Evolutionary conservation across 2,113 vertebrate genomes (phyloP).

Genomic region (Poeciliopsis prolifica): DNA sequence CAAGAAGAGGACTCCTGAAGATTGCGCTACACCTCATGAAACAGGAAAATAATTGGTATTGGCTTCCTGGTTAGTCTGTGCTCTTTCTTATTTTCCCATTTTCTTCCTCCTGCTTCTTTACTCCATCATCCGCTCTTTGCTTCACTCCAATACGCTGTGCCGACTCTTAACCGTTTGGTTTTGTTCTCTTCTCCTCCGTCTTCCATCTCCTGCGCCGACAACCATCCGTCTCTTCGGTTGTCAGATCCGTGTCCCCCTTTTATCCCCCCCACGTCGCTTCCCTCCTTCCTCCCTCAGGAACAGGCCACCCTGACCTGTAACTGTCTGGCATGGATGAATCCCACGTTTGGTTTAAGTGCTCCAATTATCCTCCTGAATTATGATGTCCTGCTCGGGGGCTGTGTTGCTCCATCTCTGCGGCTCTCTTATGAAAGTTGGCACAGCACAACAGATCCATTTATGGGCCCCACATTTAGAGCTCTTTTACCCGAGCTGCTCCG

Average conservation of each 20-base stretch:
- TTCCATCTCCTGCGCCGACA: constrained; percentile 11
- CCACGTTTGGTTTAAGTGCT: constrained; percentile 74
- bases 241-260: constrained; percentile 37
- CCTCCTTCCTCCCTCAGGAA: constrained; percentile 56
- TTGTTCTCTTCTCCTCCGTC: constrained; percentile 16
- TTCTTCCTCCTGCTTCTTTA: not conserved
- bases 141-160: constrained; percentile 14
- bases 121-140: not conserved
- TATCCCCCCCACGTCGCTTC: constrained; percentile 40
- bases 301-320: constrained; percentile 76
- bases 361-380: constrained; percentile 81
- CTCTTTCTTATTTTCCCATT: constrained; percentile 35
- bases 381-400: constrained; percentile 62
- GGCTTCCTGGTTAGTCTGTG: constrained; percentile 47
- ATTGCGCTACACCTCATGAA: constrained; percentile 23
- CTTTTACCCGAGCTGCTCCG: constrained; percentile 35
- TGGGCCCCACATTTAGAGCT: constrained; percentile 61
- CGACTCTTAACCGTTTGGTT: constrained; percentile 17
- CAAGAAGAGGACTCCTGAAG: constrained; percentile 15
- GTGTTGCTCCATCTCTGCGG: constrained; percentile 47
- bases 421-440: constrained; percentile 68
- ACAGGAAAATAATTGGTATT: constrained; percentile 40
- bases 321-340: constrained; percentile 73
- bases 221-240: constrained; percentile 36
- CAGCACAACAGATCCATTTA: constrained; percentile 58